These are phyloP conservation scores for Lumbricus terrestris DNA, from an alignment of 2,888 invertebrate species.

Conservation along the genomic window DNA sequence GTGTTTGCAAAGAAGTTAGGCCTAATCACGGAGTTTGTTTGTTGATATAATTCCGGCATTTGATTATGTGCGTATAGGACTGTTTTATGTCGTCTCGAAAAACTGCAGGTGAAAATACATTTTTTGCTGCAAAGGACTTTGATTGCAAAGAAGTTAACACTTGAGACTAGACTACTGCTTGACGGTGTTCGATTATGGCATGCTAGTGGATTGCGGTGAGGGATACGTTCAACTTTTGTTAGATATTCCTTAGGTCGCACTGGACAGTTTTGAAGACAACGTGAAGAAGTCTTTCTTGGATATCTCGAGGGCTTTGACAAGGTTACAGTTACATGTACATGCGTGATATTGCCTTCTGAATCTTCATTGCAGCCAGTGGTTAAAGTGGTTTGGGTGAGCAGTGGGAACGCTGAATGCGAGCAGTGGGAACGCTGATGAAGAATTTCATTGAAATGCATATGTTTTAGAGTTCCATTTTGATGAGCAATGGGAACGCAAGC, in stretches of 20 bases:
- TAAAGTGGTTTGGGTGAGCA: too few relatives aligned
- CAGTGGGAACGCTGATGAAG: too few relatives aligned
- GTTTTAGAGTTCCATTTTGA: too few relatives aligned
- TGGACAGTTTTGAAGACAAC: not conserved
- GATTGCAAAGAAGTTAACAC: not conserved
- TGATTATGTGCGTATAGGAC: not conserved
- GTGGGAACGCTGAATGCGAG: too few relatives aligned
- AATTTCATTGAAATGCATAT: too few relatives aligned
- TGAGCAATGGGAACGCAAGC: too few relatives aligned
- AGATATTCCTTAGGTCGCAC: not conserved
- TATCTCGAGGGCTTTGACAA: not conserved
- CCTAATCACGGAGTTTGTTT: not conserved
- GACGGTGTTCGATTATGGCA: not conserved
- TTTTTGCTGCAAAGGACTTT: not conserved
- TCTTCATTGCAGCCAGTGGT: too few relatives aligned
- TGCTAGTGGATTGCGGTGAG: not conserved
- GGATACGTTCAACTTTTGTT: not conserved
- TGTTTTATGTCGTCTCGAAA: not conserved
- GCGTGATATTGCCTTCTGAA: not conserved
- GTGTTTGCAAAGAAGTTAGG: not conserved
- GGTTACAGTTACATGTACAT: not conserved
- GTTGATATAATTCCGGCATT: not conserved
- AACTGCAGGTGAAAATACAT: not conserved
- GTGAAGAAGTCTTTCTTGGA: not conserved
- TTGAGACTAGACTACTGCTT: not conserved